These are phyloP conservation scores for Columbina picui DNA, from an alignment of 2,113 vertebrate species.

Conservation along the genomic window DNA sequence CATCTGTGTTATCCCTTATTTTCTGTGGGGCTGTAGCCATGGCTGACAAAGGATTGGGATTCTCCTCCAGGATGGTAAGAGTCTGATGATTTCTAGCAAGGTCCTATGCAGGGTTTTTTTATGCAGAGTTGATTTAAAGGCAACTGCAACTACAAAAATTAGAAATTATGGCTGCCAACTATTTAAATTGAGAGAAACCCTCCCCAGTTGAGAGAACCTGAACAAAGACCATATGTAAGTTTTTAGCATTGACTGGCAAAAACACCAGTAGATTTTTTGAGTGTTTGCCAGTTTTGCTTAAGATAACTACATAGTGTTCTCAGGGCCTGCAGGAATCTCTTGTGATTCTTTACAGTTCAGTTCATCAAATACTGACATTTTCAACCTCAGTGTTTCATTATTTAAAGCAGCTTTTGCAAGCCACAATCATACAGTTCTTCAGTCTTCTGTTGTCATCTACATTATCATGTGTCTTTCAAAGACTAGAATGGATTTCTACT, in stretches of 20 bases:
- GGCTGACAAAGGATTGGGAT: background rate
- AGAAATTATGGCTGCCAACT: background rate
- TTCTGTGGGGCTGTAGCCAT: background rate
- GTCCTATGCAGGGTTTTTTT: background rate
- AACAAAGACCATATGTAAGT: background rate
- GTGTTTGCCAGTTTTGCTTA: background rate
- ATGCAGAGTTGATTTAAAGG: background rate
- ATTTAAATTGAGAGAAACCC: background rate
- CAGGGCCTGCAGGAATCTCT: background rate
- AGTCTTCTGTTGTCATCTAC: background rate
- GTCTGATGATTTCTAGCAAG: background rate
- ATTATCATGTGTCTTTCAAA: background rate
- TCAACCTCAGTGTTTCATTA: background rate
- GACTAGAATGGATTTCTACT: background rate
- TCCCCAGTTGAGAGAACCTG: background rate
- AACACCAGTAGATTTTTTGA: background rate
- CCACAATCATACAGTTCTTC: background rate
- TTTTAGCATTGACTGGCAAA: background rate
- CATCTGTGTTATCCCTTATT: background rate
- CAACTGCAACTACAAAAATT: constrained; percentile 3
- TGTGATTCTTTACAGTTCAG: background rate
- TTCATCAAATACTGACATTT: background rate
- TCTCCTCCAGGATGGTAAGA: background rate
- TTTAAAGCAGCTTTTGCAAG: background rate
- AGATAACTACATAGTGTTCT: background rate